Evolutionary conservation across 2,113 vertebrate species (phyloP).

Genomic region (Solea senegalensis): DNA sequence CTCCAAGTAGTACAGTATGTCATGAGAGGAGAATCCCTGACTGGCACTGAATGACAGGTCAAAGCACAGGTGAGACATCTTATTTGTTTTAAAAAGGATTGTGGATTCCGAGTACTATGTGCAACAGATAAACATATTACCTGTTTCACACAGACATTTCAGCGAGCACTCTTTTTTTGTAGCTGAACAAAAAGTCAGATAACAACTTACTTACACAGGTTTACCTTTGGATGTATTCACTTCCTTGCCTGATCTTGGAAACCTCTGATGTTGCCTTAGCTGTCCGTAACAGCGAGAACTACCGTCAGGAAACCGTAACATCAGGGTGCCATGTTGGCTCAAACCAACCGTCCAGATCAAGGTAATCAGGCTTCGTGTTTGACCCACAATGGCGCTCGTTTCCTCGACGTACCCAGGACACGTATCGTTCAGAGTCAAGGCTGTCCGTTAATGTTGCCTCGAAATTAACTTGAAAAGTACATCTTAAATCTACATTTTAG

Average conservation of each 20-base stretch:
- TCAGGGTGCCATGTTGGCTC: slow-evolving; percentile 67
- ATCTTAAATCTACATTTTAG: not conserved
- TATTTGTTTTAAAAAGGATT: too few relatives aligned
- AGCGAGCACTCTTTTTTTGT: not conserved
- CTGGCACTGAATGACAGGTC: too few relatives aligned
- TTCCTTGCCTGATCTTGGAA: slow-evolving; percentile 26
- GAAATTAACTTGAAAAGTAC: not conserved
- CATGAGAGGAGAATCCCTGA: too few relatives aligned
- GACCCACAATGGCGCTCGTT: slow-evolving; percentile 76
- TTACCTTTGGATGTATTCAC: slow-evolving; percentile 52
- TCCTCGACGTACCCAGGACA: slow-evolving; percentile 47
- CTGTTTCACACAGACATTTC: not conserved
- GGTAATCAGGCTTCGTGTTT: rapidly evolving
- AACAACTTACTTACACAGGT: not conserved
- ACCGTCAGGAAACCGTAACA: slow-evolving; percentile 23
- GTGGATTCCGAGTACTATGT: not conserved
- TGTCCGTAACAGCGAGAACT: not conserved
- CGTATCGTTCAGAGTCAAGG: slow-evolving; percentile 51
- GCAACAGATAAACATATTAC: not conserved
- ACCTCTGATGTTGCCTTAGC: slow-evolving; percentile 8
- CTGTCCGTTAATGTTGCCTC: slow-evolving; percentile 34
- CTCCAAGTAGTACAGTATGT: too few relatives aligned
- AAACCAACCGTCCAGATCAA: rapidly evolving
- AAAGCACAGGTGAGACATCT: too few relatives aligned
- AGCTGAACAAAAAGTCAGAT: not conserved